Percentiles rank a stretch among this genome's conserved stretches.
Conservation (phyloP, 2,888 invertebrate species). For the Eristalis tenax region DNA sequence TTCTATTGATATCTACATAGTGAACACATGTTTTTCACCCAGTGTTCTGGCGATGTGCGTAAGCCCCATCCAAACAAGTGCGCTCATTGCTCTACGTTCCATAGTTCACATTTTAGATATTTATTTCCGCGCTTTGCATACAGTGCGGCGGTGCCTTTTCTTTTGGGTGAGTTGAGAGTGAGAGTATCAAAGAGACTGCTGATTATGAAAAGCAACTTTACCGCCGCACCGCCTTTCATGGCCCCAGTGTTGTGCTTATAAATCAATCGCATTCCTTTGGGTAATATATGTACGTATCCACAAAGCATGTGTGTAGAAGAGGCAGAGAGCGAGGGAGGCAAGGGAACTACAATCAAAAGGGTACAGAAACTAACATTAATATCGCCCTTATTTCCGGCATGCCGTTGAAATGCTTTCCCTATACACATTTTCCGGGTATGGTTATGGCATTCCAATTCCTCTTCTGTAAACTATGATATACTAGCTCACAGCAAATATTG, state of each 20-base stretch:
- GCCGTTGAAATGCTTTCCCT: not conserved
- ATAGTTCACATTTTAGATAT: too few species aligned
- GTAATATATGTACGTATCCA: not conserved
- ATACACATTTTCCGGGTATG: not conserved
- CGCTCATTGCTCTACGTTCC: too few species aligned
- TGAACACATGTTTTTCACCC: too few species aligned
- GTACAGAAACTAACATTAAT: slow-evolving; percentile 14
- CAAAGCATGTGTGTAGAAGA: not conserved
- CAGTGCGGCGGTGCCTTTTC: not conserved
- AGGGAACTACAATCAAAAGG: not conserved
- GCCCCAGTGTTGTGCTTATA: not conserved
- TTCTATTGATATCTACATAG: too few species aligned
- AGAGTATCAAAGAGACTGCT: not conserved
- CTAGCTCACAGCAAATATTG: not conserved
- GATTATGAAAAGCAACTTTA: not conserved
- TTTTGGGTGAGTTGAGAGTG: not conserved
- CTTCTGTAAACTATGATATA: slow-evolving; percentile 2
- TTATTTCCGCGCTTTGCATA: too few species aligned
- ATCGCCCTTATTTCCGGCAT: slow-evolving; percentile 13
- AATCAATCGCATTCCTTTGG: not conserved
- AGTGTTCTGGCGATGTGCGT: too few species aligned
- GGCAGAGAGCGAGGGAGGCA: not conserved
- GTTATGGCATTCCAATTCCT: not conserved
- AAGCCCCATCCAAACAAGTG: too few species aligned
- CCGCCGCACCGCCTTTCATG: not conserved